Percentiles rank a stretch among this genome's conserved stretches.
These are phyloP conservation scores for Hippopotamus amphibius DNA, from an alignment of 2,113 vertebrate species.

Conservation along the genomic window DNA sequence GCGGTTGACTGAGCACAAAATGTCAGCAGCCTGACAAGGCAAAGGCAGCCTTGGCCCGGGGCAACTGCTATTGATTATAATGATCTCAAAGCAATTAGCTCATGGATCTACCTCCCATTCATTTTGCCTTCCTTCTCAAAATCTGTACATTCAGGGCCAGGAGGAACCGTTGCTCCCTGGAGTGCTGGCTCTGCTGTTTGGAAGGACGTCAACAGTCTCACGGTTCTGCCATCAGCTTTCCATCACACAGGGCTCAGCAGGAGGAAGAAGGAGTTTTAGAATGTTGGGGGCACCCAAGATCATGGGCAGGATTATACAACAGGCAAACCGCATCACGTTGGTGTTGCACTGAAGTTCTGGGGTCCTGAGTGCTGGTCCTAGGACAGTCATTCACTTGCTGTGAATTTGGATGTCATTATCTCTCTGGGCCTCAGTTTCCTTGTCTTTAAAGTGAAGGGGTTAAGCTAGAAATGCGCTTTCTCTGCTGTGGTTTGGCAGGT, in stretches of 20 bases:
- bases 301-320: not conserved
- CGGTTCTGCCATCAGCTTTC: not conserved
- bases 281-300: not conserved
- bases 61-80: constrained; percentile 70
- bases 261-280: not conserved
- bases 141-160: not conserved
- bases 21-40: constrained; percentile 55
- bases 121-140: constrained; percentile 69
- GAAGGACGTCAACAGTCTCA: not conserved
- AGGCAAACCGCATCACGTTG: not conserved
- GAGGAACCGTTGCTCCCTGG: not conserved
- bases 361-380: not conserved
- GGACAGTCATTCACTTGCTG: not conserved
- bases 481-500: not conserved
- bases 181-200: constrained; percentile 44
- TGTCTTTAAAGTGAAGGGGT: not conserved
- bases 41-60: constrained; percentile 73
- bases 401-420: not conserved
- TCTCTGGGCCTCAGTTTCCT: not conserved
- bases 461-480: not conserved
- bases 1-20: not conserved
- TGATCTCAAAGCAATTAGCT: constrained; percentile 77
- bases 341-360: not conserved
- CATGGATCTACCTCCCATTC: constrained; percentile 46
- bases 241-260: not conserved